These are phyloP conservation scores for Phoebastria nigripes DNA, from an alignment of 2,797 vertebrate genomes.

Conservation along the genomic window DNA sequence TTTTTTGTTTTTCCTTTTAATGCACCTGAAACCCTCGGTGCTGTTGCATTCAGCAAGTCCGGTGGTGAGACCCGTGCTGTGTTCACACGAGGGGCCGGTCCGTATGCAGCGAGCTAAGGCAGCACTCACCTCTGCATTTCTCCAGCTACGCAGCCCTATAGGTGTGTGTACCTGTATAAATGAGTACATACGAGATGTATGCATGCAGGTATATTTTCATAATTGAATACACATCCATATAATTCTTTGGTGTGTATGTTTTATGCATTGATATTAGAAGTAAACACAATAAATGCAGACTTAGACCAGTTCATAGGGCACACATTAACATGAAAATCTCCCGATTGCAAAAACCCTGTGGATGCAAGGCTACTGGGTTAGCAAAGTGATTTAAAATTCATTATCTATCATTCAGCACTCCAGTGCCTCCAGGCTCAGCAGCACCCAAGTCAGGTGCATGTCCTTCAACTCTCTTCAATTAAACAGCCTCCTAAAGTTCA, in stretches of 20 bases:
- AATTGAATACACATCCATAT: neutral
- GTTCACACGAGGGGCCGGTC: neutral
- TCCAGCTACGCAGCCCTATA: rapidly evolving
- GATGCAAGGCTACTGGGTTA: neutral
- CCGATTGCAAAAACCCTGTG: neutral
- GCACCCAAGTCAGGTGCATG: rapidly evolving
- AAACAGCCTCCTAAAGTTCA: neutral
- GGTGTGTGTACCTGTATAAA: rapidly evolving
- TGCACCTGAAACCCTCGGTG: rapidly evolving
- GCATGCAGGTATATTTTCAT: rapidly evolving
- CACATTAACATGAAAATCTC: neutral
- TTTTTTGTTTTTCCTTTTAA: neutral
- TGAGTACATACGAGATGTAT: rapidly evolving
- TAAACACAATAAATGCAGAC: neutral
- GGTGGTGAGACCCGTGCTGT: neutral
- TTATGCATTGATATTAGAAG: neutral
- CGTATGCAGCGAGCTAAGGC: neutral
- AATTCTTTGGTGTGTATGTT: neutral
- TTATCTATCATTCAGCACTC: neutral
- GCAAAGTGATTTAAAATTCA: neutral
- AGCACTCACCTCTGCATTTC: rapidly evolving
- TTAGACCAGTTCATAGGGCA: neutral
- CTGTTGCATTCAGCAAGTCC: neutral
- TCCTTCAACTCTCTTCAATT: neutral
- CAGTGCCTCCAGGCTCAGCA: neutral